phyloP scores from a whole-genome alignment of 2,888 invertebrate genomes.

The Lepeophtheirus nordmannii region DNA sequence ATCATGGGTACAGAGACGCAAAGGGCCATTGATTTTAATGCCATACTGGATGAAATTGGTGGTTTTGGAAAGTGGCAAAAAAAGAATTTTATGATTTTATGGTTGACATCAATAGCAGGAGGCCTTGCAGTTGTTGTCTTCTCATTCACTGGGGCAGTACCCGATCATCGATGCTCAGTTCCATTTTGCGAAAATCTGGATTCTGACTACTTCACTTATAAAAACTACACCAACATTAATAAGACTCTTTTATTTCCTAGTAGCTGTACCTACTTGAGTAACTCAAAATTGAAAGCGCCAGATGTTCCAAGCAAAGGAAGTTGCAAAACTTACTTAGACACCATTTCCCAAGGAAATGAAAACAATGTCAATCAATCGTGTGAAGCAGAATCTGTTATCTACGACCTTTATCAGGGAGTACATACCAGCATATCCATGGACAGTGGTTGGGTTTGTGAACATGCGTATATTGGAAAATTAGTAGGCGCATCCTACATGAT shows the following conservation, averaged over 20 bases:
- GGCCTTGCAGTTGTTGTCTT: conserved; percentile 24
- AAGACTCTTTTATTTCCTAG: neutral
- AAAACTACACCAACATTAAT: neutral
- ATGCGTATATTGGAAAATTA: neutral
- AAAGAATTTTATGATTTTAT: conserved; percentile 9
- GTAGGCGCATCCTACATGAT: conserved; percentile 18
- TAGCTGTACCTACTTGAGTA: neutral
- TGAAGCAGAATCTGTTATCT: neutral
- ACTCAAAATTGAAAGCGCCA: neutral
- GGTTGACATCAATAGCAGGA: conserved; percentile 19
- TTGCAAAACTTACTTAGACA: neutral
- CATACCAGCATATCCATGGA: neutral
- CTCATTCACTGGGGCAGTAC: conserved; percentile 13
- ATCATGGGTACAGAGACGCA: neutral
- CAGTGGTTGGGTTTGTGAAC: neutral
- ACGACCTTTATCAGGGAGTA: neutral
- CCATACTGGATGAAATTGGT: conserved; percentile 22
- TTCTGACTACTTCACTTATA: neutral
- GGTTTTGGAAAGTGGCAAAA: conserved; percentile 23
- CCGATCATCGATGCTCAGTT: conserved; percentile 4
- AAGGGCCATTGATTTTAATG: conserved; percentile 8
- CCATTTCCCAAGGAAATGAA: neutral
- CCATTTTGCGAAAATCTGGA: conserved; percentile 13
- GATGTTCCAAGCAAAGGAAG: neutral
- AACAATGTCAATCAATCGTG: neutral